Percentiles rank a stretch among this genome's conserved stretches.
These are phyloP conservation scores for Taeniopygia guttata DNA, from an alignment of 2,797 vertebrate species.

Conservation along the genomic window DNA sequence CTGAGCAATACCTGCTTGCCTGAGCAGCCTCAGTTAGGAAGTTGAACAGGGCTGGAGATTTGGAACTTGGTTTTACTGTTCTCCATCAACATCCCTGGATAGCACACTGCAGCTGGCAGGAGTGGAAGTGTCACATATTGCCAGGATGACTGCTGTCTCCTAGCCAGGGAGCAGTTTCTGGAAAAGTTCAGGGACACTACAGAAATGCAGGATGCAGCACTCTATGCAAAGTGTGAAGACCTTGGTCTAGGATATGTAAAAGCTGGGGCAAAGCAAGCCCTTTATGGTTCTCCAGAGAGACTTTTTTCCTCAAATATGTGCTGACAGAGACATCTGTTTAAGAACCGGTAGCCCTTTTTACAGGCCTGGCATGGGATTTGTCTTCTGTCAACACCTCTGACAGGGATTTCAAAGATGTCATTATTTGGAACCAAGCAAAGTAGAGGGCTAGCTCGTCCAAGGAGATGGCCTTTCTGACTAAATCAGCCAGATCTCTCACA, in stretches of 20 bases:
- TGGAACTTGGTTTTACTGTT: neutral
- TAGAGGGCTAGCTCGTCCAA: neutral
- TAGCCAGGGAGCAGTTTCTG: neutral
- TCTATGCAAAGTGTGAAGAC: neutral
- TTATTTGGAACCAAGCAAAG: neutral
- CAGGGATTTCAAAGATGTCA: neutral
- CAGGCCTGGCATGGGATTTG: neutral
- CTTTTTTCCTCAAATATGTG: neutral
- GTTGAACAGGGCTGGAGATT: neutral
- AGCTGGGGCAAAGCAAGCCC: fast-evolving
- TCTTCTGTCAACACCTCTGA: neutral
- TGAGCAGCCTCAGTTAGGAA: neutral
- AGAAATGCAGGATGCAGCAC: neutral
- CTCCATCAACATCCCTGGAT: neutral
- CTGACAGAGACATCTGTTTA: neutral
- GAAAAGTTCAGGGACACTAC: neutral
- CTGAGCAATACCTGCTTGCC: neutral
- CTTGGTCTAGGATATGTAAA: neutral
- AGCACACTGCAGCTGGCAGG: neutral
- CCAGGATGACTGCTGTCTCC: neutral
- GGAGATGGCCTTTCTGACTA: neutral
- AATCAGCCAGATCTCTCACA: neutral
- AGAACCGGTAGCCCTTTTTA: neutral
- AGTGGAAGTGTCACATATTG: neutral
- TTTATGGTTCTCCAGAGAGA: neutral